A percentile compares a stretch with the other conserved stretches of the same genome.
Conservation (phyloP, 1,140 invertebrate species). For the Eumaeus atala region DNA sequence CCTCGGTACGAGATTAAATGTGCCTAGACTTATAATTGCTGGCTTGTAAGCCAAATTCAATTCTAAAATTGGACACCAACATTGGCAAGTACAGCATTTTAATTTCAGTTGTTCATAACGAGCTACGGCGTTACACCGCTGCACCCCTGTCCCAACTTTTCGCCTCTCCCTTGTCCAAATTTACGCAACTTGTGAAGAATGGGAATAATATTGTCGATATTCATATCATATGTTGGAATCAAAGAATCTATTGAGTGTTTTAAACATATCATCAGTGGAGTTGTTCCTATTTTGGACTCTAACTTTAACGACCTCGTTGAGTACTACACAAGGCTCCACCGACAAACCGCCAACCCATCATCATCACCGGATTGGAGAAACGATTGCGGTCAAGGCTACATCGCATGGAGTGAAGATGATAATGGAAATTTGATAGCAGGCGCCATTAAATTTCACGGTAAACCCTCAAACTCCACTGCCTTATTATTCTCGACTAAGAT, state of each 20-base stretch:
- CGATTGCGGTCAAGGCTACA: conserved; percentile 60
- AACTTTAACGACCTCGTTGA: conserved; percentile 55
- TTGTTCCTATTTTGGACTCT: conserved; percentile 53
- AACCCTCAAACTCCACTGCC: conserved; percentile 52
- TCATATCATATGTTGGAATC: conserved; percentile 82
- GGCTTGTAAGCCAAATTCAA: conserved; percentile 56
- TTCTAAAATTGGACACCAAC: conserved; percentile 64
- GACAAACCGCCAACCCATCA: conserved; percentile 40
- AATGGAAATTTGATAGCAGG: conserved; percentile 51
- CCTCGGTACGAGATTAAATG: conserved; percentile 43
- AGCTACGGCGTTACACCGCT: conserved; percentile 64
- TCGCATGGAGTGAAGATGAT: conserved; percentile 58
- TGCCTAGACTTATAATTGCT: conserved; percentile 40
- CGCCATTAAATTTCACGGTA: conserved; percentile 60
- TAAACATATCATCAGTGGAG: conserved; percentile 71
- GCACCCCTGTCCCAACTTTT: conserved; percentile 38
- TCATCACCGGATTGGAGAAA: conserved; percentile 45
- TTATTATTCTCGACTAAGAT: conserved; percentile 71
- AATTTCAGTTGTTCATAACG: conserved; percentile 74
- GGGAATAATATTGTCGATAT: conserved; percentile 81
- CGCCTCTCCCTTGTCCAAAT: conserved; percentile 33
- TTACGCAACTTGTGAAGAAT: conserved; percentile 60
- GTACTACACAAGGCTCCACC: conserved; percentile 55
- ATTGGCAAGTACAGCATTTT: conserved; percentile 72
- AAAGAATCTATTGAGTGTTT: conserved; percentile 79